Conservation (phyloP, 2,113 vertebrate genomes). For the Plestiodon gilberti region DNA sequence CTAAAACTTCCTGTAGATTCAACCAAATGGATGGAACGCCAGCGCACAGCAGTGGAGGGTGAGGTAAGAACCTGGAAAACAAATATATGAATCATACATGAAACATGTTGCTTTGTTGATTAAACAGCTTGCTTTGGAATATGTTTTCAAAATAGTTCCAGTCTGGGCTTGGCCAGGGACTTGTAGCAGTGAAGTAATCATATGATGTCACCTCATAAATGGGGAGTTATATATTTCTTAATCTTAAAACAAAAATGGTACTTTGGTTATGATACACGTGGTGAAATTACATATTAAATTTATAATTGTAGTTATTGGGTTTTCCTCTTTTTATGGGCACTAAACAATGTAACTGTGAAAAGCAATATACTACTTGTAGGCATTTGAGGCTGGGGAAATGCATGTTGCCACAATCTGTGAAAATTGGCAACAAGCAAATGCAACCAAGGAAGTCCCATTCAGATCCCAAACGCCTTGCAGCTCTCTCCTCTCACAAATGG, state of each 20-base stretch:
- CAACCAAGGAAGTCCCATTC: background rate
- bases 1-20: conserved; percentile 62
- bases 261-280: background rate
- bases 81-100: conserved; percentile 70
- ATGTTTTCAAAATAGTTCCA: conserved; percentile 71
- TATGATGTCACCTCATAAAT: background rate
- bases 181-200: background rate
- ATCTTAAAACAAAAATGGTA: background rate
- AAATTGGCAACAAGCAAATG: background rate
- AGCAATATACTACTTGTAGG: background rate
- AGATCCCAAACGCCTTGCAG: background rate
- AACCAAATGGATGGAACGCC: conserved; percentile 66
- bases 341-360: background rate
- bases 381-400: background rate
- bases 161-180: conserved; percentile 54
- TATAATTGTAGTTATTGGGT: too few species aligned
- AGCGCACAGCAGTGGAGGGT: conserved; percentile 60
- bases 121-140: conserved; percentile 75
- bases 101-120: conserved; percentile 74
- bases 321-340: background rate
- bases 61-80: conserved; percentile 71
- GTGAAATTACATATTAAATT: background rate
- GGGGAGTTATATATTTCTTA: background rate
- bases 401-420: background rate
- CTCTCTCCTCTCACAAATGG: background rate